phyloP scores from a whole-genome alignment of 2,888 invertebrate species.

The Drosophila demipolita region DNA sequence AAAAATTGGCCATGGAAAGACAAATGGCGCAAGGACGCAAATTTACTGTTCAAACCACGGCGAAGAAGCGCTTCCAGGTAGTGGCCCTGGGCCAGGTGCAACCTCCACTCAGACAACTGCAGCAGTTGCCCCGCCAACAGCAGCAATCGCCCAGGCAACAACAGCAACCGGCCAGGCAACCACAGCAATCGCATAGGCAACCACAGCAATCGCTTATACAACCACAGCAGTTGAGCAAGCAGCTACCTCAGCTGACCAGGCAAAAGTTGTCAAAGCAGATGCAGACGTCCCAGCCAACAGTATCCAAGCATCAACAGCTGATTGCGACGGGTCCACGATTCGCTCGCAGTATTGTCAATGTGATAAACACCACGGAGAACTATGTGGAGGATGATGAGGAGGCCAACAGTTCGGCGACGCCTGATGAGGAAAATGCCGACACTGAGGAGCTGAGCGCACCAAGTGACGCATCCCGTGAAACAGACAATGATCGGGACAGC shows the following conservation, averaged over 20 bases:
- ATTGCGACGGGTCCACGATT: constrained; percentile 24
- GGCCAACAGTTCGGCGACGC: constrained; percentile 54
- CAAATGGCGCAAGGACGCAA: constrained; percentile 68
- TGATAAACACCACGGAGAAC: constrained; percentile 41
- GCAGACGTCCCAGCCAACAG: constrained; percentile 6
- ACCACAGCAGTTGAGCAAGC: constrained; percentile 16
- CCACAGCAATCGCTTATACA: constrained; percentile 16
- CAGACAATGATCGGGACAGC: constrained; percentile 87
- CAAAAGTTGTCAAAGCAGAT: constrained; percentile 17
- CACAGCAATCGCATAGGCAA: constrained; percentile 3
- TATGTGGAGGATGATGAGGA: constrained; percentile 64
- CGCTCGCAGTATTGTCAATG: constrained; percentile 43
- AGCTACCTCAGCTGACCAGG: constrained; percentile 20
- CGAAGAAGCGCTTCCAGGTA: constrained; percentile 64
- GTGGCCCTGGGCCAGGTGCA: constrained; percentile 41
- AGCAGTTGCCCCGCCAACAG: neutral
- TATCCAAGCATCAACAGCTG: constrained; percentile 13
- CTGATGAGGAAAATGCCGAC: constrained; percentile 66
- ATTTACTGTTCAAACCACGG: constrained; percentile 56
- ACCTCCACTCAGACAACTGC: constrained; percentile 24
- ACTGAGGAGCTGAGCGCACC: constrained; percentile 85
- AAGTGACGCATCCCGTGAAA: constrained; percentile 85
- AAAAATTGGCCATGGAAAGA: constrained; percentile 70
- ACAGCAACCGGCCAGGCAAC: constrained; percentile 14
- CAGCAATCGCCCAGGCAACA: constrained; percentile 10